Evolutionary conservation across 2,113 vertebrate genomes (phyloP).

Genomic region (Vidua macroura): DNA sequence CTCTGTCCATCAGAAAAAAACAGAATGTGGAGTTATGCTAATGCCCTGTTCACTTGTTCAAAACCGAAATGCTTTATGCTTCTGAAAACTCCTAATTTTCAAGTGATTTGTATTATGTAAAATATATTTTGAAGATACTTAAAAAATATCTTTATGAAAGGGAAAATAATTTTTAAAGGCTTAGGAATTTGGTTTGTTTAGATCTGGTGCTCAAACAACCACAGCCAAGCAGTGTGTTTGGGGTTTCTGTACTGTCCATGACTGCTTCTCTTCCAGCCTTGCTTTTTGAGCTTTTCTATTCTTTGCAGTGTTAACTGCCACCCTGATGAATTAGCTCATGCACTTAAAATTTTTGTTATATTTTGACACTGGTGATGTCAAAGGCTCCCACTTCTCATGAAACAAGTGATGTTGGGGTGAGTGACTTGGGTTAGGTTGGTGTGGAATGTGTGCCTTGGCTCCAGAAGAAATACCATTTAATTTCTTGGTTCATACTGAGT

Average conservation of each 20-base stretch:
- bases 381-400: neutral
- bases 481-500: neutral
- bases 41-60: neutral
- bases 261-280: neutral
- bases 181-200: neutral
- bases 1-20: neutral
- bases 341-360: neutral
- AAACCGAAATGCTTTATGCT: neutral
- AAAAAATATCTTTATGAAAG: neutral
- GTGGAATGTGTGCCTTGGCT: neutral
- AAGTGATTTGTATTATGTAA: neutral
- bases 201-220: neutral
- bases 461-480: neutral
- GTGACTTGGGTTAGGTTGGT: neutral
- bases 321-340: neutral
- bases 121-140: neutral
- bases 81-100: neutral
- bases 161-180: neutral
- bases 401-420: neutral
- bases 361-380: neutral
- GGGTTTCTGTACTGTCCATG: accelerated
- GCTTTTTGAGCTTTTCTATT: neutral
- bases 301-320: neutral
- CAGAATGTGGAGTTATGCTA: neutral
- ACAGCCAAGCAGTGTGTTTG: accelerated